Percentiles rank a stretch among this genome's conserved stretches.
phyloP scores from a whole-genome alignment of 1,140 invertebrate genomes.

The Aphaenogaster floridana region DNA sequence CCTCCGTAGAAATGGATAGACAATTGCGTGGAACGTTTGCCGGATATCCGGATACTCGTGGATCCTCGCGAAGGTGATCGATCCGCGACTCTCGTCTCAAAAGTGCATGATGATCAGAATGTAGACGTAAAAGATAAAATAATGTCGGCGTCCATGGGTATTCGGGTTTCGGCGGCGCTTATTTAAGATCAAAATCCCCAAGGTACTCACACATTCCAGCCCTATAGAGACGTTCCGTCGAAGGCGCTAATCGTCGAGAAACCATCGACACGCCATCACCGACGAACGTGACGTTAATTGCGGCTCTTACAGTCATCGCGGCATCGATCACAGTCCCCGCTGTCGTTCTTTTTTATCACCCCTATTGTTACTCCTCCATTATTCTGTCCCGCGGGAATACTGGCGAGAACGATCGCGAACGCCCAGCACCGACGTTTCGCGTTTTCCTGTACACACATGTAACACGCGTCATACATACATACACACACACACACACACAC shows the following conservation, averaged over 20 bases:
- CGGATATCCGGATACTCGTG: slow-evolving; percentile 20
- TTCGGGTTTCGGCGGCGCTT: slow-evolving; percentile 31
- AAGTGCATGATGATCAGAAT: background rate
- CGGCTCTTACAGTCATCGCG: background rate
- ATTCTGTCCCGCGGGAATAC: slow-evolving; percentile 23
- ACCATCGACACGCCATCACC: slow-evolving; percentile 1
- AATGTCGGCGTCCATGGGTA: background rate
- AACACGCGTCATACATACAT: background rate
- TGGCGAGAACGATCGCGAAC: slow-evolving; percentile 43
- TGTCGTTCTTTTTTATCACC: slow-evolving; percentile 29
- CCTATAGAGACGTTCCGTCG: slow-evolving; percentile 6
- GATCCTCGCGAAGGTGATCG: background rate
- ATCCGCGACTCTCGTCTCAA: background rate
- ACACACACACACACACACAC: background rate
- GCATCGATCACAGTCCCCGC: slow-evolving; percentile 32
- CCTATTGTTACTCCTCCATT: slow-evolving; percentile 1
- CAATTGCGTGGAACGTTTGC: slow-evolving; percentile 10
- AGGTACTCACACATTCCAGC: slow-evolving; percentile 26
- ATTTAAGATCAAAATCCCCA: slow-evolving; percentile 50
- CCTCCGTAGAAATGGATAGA: slow-evolving; percentile 13
- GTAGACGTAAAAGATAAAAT: background rate
- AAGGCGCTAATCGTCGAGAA: slow-evolving; percentile 32
- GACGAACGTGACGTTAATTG: slow-evolving; percentile 24
- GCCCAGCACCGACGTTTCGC: slow-evolving; percentile 28
- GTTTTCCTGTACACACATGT: slow-evolving; percentile 36